Evolutionary conservation across 30 jellyfish, hydroid and myxozoan genomes (phyloP).

Genomic region (Euphysa ruthae): DNA sequence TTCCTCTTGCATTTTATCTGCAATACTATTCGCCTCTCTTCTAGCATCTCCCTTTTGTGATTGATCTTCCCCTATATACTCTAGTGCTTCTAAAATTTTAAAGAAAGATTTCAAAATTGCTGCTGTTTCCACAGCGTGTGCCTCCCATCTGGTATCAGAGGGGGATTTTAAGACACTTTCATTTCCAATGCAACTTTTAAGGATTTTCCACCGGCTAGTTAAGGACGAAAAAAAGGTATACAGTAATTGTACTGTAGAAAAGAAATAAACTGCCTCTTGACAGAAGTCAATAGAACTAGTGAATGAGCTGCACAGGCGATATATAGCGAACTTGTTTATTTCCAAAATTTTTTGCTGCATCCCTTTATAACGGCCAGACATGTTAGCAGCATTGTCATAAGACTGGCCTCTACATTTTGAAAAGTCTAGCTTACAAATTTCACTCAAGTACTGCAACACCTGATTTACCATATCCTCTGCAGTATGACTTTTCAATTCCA

Average conservation of each 20-base stretch:
- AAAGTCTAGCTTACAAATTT: background rate
- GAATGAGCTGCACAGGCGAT: constrained; percentile 15
- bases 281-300: background rate
- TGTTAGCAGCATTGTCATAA: background rate
- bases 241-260: background rate
- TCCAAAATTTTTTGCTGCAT: background rate
- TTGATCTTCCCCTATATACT: background rate
- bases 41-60: background rate
- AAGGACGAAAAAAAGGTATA: background rate
- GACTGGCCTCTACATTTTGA: background rate
- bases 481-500: background rate
- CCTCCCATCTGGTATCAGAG: background rate
- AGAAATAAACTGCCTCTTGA: background rate
- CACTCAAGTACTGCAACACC: constrained; percentile 1
- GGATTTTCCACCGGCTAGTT: background rate
- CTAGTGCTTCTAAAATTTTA: background rate
- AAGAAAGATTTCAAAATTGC: background rate
- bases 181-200: background rate
- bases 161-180: background rate
- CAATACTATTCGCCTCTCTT: background rate
- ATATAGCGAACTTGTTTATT: background rate
- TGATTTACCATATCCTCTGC: background rate
- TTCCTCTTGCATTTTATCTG: background rate
- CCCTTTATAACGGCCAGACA: background rate
- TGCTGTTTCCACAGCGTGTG: background rate